These are phyloP conservation scores for Aegotheles bennettii DNA, from an alignment of 2,113 vertebrate genomes.

Conservation along the genomic window DNA sequence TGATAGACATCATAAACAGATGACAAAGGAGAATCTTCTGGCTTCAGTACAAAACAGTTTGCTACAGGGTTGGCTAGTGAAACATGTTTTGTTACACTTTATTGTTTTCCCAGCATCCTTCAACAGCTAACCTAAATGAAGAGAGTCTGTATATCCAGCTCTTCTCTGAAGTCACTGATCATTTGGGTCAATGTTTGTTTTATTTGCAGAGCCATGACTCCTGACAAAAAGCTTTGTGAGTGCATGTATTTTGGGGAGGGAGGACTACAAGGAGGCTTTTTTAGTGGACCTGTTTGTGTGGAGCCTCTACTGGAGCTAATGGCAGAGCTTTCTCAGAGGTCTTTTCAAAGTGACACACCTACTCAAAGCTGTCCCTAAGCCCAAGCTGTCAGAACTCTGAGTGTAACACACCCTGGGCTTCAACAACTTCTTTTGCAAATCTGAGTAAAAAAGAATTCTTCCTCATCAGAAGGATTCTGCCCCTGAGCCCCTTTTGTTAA, in stretches of 20 bases:
- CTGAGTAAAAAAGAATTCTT: neutral
- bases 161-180: neutral
- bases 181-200: neutral
- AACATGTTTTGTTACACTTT: neutral
- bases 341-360: neutral
- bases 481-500: neutral
- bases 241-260: neutral
- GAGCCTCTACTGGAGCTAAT: neutral
- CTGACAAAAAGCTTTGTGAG: neutral
- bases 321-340: neutral
- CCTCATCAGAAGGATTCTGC: neutral
- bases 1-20: neutral
- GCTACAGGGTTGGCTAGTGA: neutral
- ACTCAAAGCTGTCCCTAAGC: neutral
- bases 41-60: neutral
- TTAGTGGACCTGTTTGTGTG: neutral
- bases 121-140: neutral
- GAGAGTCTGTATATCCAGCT: neutral
- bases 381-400: neutral
- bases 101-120: neutral
- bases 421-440: neutral
- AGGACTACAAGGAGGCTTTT: too few relatives aligned
- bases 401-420: fast-evolving
- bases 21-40: neutral
- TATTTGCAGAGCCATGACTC: neutral